Base-by-base conservation (phyloP, 2,113 vertebrate species). In the Indicator indicator region DNA sequence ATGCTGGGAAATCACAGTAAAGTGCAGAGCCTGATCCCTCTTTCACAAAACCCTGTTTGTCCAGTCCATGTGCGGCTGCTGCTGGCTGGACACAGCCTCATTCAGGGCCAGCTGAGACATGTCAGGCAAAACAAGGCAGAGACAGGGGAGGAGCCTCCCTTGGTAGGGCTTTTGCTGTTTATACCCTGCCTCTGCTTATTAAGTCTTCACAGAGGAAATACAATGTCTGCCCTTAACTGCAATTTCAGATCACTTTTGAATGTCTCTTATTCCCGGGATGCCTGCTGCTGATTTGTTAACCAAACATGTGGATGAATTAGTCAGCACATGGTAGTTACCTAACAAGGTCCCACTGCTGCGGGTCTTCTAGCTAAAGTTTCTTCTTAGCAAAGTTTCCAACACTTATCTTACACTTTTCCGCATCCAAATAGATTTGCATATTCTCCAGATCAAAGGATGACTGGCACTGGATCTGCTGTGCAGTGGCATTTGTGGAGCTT, bases 91-190 rank as follows among this genome's bases (percentile, higher is more conserved):
- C 93, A 65, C 9, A 3, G 77, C 2, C 5, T 18, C 69, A 71
- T 24, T 50, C 27, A 1, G 79, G 81, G 94, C 95, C 95, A 96
- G 96, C 94, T 96, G 95, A 96, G 84, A 83, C 95, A 89, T 68
- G 95, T 97, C 93, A 90, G 86, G 83, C 65, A 96, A 93, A 96
- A 95, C 91, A 79, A 89, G 80, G 76, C 77, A 90, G 80, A 93
- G 92, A 86, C 89, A 48, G 50, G 89, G 90, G 89, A 95, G 95
- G 92, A 90, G 95, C 68, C 78, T 85, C 9, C 1, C 33, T 65
- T 11, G 8, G 38, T 56, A 68, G 24, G 12, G 11, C 56, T 36
- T 75, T 86, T 56, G 52, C 95, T 96, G 80, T 96, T 97, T 94
- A 93, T 85, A 54, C 80, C 42, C 79, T n/a, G 54, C 91, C 83